Percentiles rank a stretch among this genome's conserved stretches.
Conservation (phyloP, 1,140 invertebrate species). For the Hycleus cichorii region DNA sequence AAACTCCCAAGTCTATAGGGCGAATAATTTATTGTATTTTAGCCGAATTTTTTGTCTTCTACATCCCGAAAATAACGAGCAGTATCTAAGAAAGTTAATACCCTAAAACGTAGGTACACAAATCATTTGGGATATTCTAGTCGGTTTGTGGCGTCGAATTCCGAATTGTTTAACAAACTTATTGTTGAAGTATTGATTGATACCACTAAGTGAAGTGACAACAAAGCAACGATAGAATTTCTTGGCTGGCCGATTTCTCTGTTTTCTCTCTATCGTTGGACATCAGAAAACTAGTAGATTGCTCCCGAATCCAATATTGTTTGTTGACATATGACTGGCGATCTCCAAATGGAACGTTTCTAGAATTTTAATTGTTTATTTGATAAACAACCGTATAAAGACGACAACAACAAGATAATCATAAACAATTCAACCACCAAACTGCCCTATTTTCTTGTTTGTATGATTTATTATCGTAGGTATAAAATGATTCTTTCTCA, state of each 20-base stretch:
- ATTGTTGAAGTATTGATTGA: conserved; percentile 23
- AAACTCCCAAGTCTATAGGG: no score
- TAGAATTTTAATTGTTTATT: conserved; percentile 19
- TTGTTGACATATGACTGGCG: conserved; percentile 20
- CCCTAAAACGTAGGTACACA: no score
- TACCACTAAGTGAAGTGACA: conserved; percentile 26
- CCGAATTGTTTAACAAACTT: conserved; percentile 17
- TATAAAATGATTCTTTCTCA: no score
- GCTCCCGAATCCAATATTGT: conserved; percentile 25
- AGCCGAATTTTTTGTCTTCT: no score
- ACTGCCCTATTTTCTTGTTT: no score
- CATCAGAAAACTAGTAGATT: conserved; percentile 18
- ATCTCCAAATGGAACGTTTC: conserved; percentile 14
- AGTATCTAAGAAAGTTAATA: no score
- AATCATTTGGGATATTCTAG: no score
- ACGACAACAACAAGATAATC: no score
- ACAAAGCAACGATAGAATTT: conserved; percentile 27
- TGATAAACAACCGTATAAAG: conserved; percentile 3
- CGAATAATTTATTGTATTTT: no score
- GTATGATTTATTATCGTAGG: no score
- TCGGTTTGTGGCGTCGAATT: not conserved
- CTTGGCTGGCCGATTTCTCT: conserved; percentile 22
- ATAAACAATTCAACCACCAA: no score
- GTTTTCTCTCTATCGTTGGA: not conserved
- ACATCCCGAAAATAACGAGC: no score